Percentiles rank a stretch among this genome's conserved stretches.
These are phyloP conservation scores for Megastigmus dorsalis DNA, from an alignment of 2,888 invertebrate genomes.

Conservation along the genomic window DNA sequence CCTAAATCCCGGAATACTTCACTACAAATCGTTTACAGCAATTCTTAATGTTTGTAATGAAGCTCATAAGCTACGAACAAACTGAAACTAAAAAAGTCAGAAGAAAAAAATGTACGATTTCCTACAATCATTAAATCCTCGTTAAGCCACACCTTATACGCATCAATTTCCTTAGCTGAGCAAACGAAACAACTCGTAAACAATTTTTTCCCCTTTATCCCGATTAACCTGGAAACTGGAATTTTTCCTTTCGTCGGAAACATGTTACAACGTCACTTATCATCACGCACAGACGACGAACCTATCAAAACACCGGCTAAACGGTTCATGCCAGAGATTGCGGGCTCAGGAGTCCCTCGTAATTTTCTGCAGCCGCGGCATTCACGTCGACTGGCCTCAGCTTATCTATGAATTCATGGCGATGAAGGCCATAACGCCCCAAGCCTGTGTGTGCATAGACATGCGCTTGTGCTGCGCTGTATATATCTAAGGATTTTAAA, in stretches of 20 bases:
- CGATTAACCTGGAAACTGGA: slow-evolving; percentile 1
- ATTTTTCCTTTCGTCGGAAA: not conserved
- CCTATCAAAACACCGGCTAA: slow-evolving; percentile 5
- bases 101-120: too few species aligned
- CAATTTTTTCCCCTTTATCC: not conserved
- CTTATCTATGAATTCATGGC: slow-evolving; percentile 32
- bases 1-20: too few species aligned
- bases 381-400: not conserved
- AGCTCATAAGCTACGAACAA: too few species aligned
- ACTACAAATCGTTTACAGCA: too few species aligned
- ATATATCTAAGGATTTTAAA: too few species aligned
- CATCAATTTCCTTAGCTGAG: not conserved
- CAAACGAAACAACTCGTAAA: not conserved
- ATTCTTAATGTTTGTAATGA: not conserved
- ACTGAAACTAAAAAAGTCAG: too few species aligned
- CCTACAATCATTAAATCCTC: slow-evolving; percentile 4
- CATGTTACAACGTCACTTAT: not conserved
- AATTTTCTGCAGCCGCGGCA: slow-evolving; percentile 8
- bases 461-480: too few species aligned
- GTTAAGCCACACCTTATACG: not conserved
- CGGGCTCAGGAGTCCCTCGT: slow-evolving; percentile 10
- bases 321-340: slow-evolving; percentile 5
- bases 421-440: not conserved
- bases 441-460: too few species aligned
- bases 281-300: not conserved